Evolutionary conservation across 2,797 vertebrate species (phyloP).

Genomic region (Pipistrellus pipistrellus): DNA sequence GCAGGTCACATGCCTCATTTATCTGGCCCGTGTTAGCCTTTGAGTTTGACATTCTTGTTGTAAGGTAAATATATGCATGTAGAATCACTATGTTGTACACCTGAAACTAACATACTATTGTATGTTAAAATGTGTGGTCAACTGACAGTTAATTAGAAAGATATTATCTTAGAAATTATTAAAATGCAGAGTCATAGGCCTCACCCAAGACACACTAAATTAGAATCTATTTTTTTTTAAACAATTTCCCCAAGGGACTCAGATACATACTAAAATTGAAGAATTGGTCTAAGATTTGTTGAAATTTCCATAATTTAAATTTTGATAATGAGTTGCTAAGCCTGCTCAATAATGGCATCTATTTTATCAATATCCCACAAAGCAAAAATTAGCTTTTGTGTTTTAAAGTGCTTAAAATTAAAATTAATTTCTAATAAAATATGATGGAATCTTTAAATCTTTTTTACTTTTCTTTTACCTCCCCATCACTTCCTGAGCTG

Average conservation of each 20-base stretch:
- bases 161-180: background rate
- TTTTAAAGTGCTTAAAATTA: constrained; percentile 29
- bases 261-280: background rate
- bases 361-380: background rate
- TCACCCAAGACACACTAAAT: background rate
- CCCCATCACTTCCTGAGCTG: background rate
- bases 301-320: constrained; percentile 10
- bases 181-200: background rate
- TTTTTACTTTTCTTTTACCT: constrained; percentile 11
- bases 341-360: background rate
- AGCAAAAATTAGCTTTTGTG: background rate
- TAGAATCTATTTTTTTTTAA: background rate
- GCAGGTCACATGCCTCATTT: too few species aligned
- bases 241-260: background rate
- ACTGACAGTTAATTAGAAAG: background rate
- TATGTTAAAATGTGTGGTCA: background rate
- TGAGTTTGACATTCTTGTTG: too few species aligned
- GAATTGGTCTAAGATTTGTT: background rate
- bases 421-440: constrained; percentile 27
- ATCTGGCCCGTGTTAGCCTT: too few species aligned
- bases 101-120: background rate
- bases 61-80: background rate
- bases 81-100: background rate
- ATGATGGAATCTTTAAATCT: background rate
- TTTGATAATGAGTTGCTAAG: background rate